These are phyloP conservation scores for Laticauda laticaudata DNA, from an alignment of 2,113 vertebrate genomes.

Conservation along the genomic window DNA sequence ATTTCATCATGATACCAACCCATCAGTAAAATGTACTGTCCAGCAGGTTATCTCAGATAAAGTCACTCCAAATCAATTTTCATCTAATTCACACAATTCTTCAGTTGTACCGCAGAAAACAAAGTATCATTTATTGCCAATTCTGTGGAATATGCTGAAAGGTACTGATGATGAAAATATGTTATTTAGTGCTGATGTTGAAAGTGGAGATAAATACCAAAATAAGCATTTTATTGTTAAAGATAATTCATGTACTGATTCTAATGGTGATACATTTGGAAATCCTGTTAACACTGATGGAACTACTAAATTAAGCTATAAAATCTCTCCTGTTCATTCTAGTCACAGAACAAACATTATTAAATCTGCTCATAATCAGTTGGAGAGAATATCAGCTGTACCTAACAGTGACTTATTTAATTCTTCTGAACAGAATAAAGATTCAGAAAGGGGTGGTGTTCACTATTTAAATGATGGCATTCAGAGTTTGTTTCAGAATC, in stretches of 20 bases:
- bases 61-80: neutral
- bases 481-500: conserved; percentile 27
- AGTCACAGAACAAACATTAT: conserved; percentile 24
- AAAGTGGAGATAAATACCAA: conserved; percentile 5
- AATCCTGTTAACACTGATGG: conserved; percentile 2
- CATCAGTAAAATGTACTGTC: conserved; percentile 9
- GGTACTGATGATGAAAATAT: conserved; percentile 42
- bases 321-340: neutral
- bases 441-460: conserved; percentile 45
- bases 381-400: conserved; percentile 17
- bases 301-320: neutral
- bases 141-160: conserved; percentile 25
- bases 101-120: neutral
- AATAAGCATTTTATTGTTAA: conserved; percentile 40
- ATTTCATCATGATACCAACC: neutral
- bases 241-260: neutral
- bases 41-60: neutral
- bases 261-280: conserved; percentile 28
- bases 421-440: conserved; percentile 52
- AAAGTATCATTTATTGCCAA: neutral
- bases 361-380: neutral
- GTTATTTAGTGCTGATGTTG: neutral
- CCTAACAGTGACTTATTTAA: conserved; percentile 31
- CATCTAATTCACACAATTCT: neutral
- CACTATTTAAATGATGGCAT: conserved; percentile 47